Evolutionary conservation across 2,797 vertebrate genomes (phyloP).

Genomic region (Stomatorhinus walkeri): DNA sequence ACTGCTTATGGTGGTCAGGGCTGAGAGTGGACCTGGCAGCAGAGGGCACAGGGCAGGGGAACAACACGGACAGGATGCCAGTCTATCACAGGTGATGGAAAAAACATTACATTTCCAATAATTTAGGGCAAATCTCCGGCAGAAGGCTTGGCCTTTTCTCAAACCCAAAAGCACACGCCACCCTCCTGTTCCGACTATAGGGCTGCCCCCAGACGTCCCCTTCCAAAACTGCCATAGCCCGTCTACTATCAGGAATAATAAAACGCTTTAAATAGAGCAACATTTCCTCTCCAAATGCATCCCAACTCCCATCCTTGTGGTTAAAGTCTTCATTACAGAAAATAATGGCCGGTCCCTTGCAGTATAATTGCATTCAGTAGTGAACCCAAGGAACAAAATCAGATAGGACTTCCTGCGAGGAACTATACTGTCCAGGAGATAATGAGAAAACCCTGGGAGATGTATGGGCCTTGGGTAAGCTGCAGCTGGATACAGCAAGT

Average conservation of each 20-base stretch:
- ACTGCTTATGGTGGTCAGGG: not conserved
- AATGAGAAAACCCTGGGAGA: not conserved
- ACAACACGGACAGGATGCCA: not conserved
- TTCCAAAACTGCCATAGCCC: not conserved
- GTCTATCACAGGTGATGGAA: not conserved
- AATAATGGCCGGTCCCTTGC: not conserved
- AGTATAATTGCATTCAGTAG: not conserved
- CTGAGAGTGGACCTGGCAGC: not conserved
- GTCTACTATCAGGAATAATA: not conserved
- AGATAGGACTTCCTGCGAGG: not conserved
- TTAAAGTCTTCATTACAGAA: not conserved
- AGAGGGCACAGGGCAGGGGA: not conserved
- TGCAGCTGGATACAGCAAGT: not conserved
- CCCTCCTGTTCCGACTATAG: not conserved
- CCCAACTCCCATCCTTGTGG: not conserved
- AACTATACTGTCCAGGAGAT: not conserved
- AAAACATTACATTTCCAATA: not conserved
- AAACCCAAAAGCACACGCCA: not conserved
- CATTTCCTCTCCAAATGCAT: not conserved
- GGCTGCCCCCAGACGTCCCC: not conserved
- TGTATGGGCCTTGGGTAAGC: not conserved
- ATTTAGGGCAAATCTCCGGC: not conserved
- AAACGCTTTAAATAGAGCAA: not conserved
- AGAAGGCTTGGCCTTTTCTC: not conserved
- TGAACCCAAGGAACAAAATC: not conserved